phyloP scores from a whole-genome alignment of 2,113 vertebrate genomes.

The Calidris pygmaea region DNA sequence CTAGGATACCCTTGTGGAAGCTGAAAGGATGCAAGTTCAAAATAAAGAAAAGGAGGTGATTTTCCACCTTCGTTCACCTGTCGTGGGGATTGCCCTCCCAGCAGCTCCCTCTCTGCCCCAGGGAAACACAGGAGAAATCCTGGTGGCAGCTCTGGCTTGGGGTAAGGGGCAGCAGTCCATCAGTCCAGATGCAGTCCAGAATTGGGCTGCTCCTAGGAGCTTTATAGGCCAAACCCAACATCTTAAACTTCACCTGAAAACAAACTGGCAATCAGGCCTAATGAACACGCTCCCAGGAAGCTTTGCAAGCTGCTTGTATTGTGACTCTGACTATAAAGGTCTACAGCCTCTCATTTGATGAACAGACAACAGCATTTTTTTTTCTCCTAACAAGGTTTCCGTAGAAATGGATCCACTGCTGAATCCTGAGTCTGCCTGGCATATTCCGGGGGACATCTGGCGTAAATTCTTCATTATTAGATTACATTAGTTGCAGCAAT shows the following conservation, averaged over 20 bases:
- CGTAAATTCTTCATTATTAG: conserved; percentile 63
- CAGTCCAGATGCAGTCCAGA: too few relatives aligned
- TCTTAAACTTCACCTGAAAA: background rate
- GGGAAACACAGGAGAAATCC: background rate
- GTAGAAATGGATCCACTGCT: conserved; percentile 52
- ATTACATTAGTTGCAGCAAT: conserved; percentile 67
- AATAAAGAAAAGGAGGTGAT: background rate
- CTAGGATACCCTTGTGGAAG: background rate
- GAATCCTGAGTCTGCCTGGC: conserved; percentile 32
- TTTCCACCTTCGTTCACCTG: background rate
- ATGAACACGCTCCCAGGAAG: background rate
- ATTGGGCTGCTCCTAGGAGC: background rate
- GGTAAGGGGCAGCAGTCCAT: background rate
- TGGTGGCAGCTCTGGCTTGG: background rate
- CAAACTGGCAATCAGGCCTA: background rate
- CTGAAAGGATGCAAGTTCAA: background rate
- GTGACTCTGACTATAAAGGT: background rate
- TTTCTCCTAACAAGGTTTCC: conserved; percentile 32
- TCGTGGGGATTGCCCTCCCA: background rate
- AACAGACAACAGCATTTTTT: conserved; percentile 2
- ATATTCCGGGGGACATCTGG: conserved; percentile 60
- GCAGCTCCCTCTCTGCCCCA: background rate
- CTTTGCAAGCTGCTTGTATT: conserved; percentile 3
- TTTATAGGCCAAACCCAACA: background rate
- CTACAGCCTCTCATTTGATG: background rate